Evolutionary conservation across 2,888 invertebrate genomes (phyloP), one percentile per base, ranked within the genome.

Genomic region (Trissoscelio sp.): DNA sequence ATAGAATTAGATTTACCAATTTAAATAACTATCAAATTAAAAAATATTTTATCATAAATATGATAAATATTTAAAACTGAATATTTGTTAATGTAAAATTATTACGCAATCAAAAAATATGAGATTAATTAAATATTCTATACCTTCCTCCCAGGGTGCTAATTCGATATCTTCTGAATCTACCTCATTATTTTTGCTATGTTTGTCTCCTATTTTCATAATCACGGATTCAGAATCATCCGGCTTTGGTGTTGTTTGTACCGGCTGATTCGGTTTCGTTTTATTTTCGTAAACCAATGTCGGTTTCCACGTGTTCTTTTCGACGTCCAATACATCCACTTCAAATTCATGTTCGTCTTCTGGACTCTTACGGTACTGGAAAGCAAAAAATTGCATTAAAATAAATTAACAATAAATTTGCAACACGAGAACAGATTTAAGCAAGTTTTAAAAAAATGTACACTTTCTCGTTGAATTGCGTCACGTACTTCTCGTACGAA

Each of bases 301-400:
- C 0, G 89, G 89, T 24, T 88, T 89, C 89, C 89, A 90, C 3
- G 79, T 67, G 11, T 88, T 78, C 42, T 85, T 87, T 2, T 85
- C 79, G 3, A 11, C 28, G 20, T 51, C 51, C 3, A 88, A 53
- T 0, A 88, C 79, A 22, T 89, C 89, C 14, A 85, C 82, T 0
- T 83, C 77, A 31, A 82, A 83, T 18, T 85, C 81, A 11, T 67
- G 20, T 3, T 34, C 12, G 5, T 28, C 3, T 34, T 11, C 34
- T 11, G 34, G 6, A 11, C 2, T 6, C 9, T 11, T 34, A 2
- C 34, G 34, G 5, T 9, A 2, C 9, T 34, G 6, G 11, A 2
- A 2, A 11, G 34, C 6, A 34, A 34, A 34, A 11, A 9, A 9
- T 34, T 34, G 6, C 28, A 28, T 3, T 28, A 3, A 28, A 28